Conservation (phyloP, 2,888 invertebrate genomes). For the Troides aeacus region DNA sequence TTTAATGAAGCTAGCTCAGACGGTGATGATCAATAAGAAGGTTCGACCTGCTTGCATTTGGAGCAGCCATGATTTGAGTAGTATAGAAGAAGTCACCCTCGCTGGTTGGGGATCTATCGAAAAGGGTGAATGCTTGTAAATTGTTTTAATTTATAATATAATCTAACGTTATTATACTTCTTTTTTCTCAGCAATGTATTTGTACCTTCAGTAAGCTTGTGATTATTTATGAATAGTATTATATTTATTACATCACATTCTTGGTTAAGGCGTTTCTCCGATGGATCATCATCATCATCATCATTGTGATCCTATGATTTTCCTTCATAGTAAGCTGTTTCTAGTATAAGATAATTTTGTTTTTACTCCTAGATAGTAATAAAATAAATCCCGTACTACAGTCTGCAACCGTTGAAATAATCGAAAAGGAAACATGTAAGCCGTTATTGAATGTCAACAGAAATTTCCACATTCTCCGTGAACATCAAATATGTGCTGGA, state of each 20-base stretch:
- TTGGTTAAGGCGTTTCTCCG: too few species aligned
- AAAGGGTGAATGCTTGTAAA: neutral
- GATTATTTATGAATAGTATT: too few species aligned
- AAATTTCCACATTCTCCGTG: slow-evolving; percentile 54
- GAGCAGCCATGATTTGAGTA: slow-evolving; percentile 26
- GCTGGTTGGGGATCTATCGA: slow-evolving; percentile 38
- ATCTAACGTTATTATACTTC: too few species aligned
- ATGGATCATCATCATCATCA: too few species aligned
- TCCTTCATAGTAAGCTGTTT: too few species aligned
- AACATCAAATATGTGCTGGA: slow-evolving; percentile 61
- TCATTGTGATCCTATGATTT: too few species aligned
- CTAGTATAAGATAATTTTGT: neutral
- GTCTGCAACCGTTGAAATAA: slow-evolving; percentile 50
- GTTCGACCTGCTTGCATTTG: slow-evolving; percentile 41
- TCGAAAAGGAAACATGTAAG: slow-evolving; percentile 46
- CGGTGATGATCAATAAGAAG: slow-evolving; percentile 32
- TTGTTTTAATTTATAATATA: too few species aligned
- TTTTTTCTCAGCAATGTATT: too few species aligned
- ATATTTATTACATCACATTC: too few species aligned
- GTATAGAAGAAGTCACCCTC: slow-evolving; percentile 29
- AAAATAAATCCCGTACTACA: slow-evolving; percentile 45
- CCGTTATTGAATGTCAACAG: slow-evolving; percentile 44
- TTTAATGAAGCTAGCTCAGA: slow-evolving; percentile 34
- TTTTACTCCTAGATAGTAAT: neutral
- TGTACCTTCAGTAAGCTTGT: too few species aligned